Evolutionary conservation across 1,140 invertebrate genomes (phyloP), one percentile per base, ranked within the genome.

Genomic region (Capitella teleta): DNA sequence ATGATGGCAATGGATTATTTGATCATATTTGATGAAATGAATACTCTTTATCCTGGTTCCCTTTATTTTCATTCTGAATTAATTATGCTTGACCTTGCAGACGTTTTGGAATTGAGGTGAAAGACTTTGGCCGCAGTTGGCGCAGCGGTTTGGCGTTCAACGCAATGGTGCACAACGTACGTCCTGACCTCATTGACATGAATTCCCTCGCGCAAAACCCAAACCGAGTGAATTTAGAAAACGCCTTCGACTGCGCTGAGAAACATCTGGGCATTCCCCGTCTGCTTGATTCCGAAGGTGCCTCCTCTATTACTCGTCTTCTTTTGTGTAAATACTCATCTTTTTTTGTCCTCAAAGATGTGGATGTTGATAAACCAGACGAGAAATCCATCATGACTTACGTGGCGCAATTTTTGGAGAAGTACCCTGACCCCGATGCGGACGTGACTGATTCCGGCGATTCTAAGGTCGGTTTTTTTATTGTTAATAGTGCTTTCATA

Each of bases 381-480:
- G 94, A 98, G 66, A 89, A 92, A 71, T 97, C 91, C 28, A 89
- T 99, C 55, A 98, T 99, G 91, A 98, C 95, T 25, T 99, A 99
- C 71, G 91, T 98, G 36, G 92, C 95, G 30, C 92, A 98, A 75
- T 98, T 98, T 73, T 76, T 98, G 55, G 88, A 96, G 67, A 91
- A 91, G 74, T 95, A 92, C 72, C 72, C 73, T 18, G 67, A 70
- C 52, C 61, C 61, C 51, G 58, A 60, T 49, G 25, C 47, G 51
- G 28, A 32, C 8, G 30, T 32, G 30, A 32, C 8, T 32, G 30
- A 32, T 32, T 10, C 8, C 30, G 30, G 30, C 8, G 30, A 32
- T 32, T 32, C n/a, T n/a, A n/a, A n/a, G n/a, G n/a, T n/a, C n/a
- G n/a, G n/a, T n/a, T n/a, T n/a, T n/a, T n/a, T n/a, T n/a, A n/a